Base-by-base conservation (phyloP, 2,113 vertebrate species). In the Brachyhypopomus occidentalis region DNA sequence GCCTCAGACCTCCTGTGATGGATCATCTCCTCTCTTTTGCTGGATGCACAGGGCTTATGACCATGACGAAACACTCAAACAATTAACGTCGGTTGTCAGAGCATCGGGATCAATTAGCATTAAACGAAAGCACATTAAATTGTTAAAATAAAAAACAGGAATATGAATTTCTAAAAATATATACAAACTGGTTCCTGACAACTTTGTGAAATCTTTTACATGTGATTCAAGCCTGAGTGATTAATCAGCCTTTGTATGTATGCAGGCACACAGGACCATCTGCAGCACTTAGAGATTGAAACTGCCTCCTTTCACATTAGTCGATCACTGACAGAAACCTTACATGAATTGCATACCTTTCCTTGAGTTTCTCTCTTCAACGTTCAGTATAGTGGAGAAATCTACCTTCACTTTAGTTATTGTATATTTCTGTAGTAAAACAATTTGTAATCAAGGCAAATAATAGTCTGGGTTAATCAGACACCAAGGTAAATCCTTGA, bases 171-270 rank as follows among this genome's bases (percentile, higher is more conserved):
- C 16, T 19, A 45, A 45, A 45, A 45, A 45, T 45, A 30, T 2
- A 30, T 30, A 3, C 30, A 30, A 30, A 30, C 30, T 3, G 30
- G 30, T 30, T 8, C 9, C 25, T 66, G 22, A 45, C 2, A 36
- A 73, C 56, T 7, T 59, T 22, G 23, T 75, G 8, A 20, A 23
- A 34, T 34, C 62, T 78, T 78, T 78, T 41, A 60, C 30, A 58
- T 38, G 11, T 71, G 77, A 45, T 12, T 22, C 25, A 4, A 72
- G 36, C 9, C 17, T 17, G 62, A 48, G 56, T 2, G 27, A 64
- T 64, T 30, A 80, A 41, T 16, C 45, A 85, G 58, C 84, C 77
- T 80, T 64, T 22, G 73, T 75, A 72, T 34, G 20, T 62, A 9
- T n/a, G 64, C 22, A 64, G 38, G 70, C 30, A 30, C 30, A 30